Evolutionary conservation across 2,888 invertebrate genomes (phyloP).

Genomic region (Erebia epiphron): DNA sequence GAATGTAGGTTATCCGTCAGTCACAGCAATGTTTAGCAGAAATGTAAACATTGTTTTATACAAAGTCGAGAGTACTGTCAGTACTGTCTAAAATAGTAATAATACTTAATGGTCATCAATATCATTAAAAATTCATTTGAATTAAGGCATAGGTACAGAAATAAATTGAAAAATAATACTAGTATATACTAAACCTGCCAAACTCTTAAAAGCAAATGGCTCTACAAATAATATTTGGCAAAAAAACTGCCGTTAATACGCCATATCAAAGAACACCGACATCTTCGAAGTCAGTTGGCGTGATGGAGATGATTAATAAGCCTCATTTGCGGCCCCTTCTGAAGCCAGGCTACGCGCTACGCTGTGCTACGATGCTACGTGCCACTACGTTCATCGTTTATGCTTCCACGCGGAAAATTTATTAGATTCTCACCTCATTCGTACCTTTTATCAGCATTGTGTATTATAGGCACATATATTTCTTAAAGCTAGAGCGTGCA

Average conservation of each 20-base stretch:
- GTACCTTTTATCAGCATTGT: constrained; percentile 77
- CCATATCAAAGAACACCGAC: constrained; percentile 61
- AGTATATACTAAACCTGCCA: too few species aligned
- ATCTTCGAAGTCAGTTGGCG: constrained; percentile 75
- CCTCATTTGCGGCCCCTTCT: constrained; percentile 75
- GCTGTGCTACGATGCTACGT: constrained; percentile 66
- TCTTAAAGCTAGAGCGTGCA: neutral
- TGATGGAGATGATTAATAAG: constrained; percentile 80
- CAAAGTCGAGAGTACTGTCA: too few species aligned
- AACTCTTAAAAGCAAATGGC: constrained; percentile 6
- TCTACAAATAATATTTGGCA: constrained; percentile 42
- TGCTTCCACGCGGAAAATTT: constrained; percentile 78
- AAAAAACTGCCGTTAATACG: constrained; percentile 60
- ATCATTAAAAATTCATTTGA: too few species aligned
- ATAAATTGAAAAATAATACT: too few species aligned
- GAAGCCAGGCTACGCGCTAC: constrained; percentile 55
- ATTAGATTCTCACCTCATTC: constrained; percentile 76
- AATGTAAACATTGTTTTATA: too few species aligned
- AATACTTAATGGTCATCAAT: too few species aligned
- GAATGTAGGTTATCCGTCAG: neutral
- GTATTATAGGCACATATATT: constrained; percentile 63
- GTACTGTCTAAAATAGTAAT: too few species aligned
- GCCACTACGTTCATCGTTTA: constrained; percentile 78
- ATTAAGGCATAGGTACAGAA: too few species aligned
- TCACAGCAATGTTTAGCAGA: too few species aligned